A percentile compares a stretch with the other conserved stretches of the same genome.
phyloP scores from a whole-genome alignment of 2,888 invertebrate species.

The Apoderus coryli region DNA sequence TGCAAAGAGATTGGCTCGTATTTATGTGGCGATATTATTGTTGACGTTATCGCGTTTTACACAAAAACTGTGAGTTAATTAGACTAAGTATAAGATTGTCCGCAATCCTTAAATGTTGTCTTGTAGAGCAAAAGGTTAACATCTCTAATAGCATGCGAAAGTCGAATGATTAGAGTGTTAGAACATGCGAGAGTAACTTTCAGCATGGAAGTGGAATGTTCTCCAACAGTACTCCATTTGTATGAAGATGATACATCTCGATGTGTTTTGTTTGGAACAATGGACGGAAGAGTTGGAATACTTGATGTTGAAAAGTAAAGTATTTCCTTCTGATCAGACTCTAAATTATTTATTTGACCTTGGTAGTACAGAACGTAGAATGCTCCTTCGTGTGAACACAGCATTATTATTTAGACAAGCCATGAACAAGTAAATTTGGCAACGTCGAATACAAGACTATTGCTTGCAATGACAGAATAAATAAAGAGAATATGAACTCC shows the following conservation, averaged over 20 bases:
- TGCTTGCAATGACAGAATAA: no score
- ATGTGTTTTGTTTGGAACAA: constrained; percentile 68
- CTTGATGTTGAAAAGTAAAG: constrained; percentile 44
- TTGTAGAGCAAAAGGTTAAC: constrained; percentile 45
- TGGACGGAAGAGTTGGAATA: constrained; percentile 79
- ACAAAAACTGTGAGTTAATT: constrained; percentile 34
- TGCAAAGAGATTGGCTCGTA: constrained; percentile 81
- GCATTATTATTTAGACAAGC: no score
- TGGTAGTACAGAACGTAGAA: no score
- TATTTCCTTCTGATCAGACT: no score
- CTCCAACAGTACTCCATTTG: constrained; percentile 47
- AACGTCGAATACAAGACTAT: no score
- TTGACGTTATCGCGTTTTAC: constrained; percentile 61
- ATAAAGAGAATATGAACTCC: no score
- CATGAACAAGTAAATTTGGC: no score
- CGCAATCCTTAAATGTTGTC: constrained; percentile 13
- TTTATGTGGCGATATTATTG: constrained; percentile 74
- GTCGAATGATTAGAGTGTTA: constrained; percentile 61
- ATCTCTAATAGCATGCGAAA: constrained; percentile 68
- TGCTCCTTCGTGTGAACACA: no score
- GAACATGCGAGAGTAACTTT: constrained; percentile 58
- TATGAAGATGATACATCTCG: constrained; percentile 55
- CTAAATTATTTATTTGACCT: no score
- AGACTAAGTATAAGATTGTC: constrained; percentile 3
- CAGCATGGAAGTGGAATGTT: constrained; percentile 35